Evolutionary conservation across 2,797 vertebrate species (phyloP).

Genomic region (Brotula barbata): DNA sequence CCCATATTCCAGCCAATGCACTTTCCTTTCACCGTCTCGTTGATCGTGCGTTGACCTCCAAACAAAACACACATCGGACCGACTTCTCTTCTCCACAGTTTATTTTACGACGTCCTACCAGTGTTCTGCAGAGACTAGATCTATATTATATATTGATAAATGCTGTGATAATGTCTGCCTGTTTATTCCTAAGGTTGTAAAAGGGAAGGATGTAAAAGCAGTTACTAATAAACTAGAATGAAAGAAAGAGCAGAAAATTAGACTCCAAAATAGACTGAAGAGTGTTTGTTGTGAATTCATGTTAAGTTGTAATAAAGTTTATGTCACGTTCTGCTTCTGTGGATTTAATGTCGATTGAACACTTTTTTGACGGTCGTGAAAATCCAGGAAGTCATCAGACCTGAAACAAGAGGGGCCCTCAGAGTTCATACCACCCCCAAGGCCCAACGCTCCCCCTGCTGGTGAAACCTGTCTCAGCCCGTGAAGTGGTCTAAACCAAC

Average conservation of each 20-base stretch:
- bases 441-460: too few species aligned
- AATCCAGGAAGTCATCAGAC: too few species aligned
- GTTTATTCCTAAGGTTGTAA: slow-evolving; percentile 59
- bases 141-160: slow-evolving; percentile 39
- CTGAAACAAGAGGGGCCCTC: too few species aligned
- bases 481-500: too few species aligned
- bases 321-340: slow-evolving; percentile 42
- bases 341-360: slow-evolving; percentile 13
- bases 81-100: slow-evolving; percentile 18
- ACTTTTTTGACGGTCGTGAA: too few species aligned
- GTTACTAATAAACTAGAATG: slow-evolving; percentile 67
- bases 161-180: slow-evolving; percentile 38
- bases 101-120: slow-evolving; percentile 41
- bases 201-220: slow-evolving; percentile 72
- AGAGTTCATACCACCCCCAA: too few species aligned
- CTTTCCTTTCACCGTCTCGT: slow-evolving; percentile 44
- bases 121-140: slow-evolving; percentile 51
- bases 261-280: slow-evolving; percentile 47
- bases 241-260: slow-evolving; percentile 43
- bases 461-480: too few species aligned
- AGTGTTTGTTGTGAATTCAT: slow-evolving; percentile 45
- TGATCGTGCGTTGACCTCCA: slow-evolving; percentile 34
- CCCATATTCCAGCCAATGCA: slow-evolving; percentile 48
- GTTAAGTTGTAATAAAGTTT: slow-evolving; percentile 72
- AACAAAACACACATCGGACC: too few species aligned